Evolutionary conservation across 2,888 invertebrate genomes (phyloP).

Genomic region (Tinea trinotella): DNA sequence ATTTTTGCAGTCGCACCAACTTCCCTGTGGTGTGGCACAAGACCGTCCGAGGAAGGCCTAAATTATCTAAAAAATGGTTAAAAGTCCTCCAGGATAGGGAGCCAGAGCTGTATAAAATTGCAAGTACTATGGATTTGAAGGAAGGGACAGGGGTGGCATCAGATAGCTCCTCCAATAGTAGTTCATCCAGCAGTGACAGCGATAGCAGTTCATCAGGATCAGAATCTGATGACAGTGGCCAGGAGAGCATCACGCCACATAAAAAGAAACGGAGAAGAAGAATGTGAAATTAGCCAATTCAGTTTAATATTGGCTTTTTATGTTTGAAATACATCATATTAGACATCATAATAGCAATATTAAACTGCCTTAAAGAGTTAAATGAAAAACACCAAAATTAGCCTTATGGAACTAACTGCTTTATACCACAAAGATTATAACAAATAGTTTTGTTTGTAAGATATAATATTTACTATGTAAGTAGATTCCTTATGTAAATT

Average conservation of each 20-base stretch:
- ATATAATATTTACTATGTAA: background rate
- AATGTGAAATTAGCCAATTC: conserved; percentile 38
- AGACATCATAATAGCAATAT: conserved; percentile 24
- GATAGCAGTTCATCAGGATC: conserved; percentile 70
- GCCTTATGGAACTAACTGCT: background rate
- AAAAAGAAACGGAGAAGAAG: conserved; percentile 83
- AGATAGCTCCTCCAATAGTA: conserved; percentile 92
- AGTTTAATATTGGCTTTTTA: too few species aligned
- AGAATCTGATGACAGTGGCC: conserved; percentile 84
- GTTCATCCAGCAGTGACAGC: conserved; percentile 81
- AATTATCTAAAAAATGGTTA: conserved; percentile 95
- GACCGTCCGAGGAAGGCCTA: conserved; percentile 95
- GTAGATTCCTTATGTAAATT: background rate
- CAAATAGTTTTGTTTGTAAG: background rate
- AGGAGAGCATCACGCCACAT: conserved; percentile 90
- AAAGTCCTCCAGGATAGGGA: conserved; percentile 79
- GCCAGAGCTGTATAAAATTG: conserved; percentile 82
- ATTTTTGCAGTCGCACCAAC: conserved; percentile 96
- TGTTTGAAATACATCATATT: too few species aligned
- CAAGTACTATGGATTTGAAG: conserved; percentile 87
- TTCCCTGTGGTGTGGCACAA: conserved; percentile 99
- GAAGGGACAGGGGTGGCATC: conserved; percentile 93
- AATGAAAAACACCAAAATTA: background rate
- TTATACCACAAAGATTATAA: background rate
- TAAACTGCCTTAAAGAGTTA: conserved; percentile 39